Evolutionary conservation across 2,888 invertebrate genomes (phyloP).

Genomic region (Nomada ferruginata): DNA sequence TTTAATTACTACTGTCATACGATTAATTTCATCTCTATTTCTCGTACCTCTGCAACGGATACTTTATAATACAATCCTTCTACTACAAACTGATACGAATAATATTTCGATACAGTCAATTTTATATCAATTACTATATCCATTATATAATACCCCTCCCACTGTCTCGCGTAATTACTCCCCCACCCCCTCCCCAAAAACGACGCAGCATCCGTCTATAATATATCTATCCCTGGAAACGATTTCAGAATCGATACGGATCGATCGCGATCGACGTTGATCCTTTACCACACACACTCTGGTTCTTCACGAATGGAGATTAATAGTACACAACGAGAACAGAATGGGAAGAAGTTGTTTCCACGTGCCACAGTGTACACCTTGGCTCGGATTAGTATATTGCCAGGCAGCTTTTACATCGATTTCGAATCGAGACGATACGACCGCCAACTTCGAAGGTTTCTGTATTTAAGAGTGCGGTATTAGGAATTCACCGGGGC

Average conservation of each 20-base stretch:
- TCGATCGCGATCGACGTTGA: slow-evolving; percentile 34
- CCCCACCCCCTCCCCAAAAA: background rate
- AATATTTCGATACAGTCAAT: too few species aligned
- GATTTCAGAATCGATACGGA: slow-evolving; percentile 57
- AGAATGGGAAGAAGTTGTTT: background rate
- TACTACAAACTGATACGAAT: too few species aligned
- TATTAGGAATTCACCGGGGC: slow-evolving; percentile 3
- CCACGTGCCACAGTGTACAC: background rate
- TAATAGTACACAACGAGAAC: slow-evolving; percentile 4
- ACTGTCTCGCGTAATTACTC: too few species aligned
- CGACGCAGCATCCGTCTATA: slow-evolving; percentile 7
- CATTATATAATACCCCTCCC: too few species aligned
- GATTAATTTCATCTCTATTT: too few species aligned
- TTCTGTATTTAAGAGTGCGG: background rate
- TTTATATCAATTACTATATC: too few species aligned
- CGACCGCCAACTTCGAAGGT: background rate
- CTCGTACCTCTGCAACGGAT: too few species aligned
- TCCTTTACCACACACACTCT: background rate
- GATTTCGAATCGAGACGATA: slow-evolving; percentile 24
- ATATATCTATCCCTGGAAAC: slow-evolving; percentile 41
- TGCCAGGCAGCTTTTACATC: slow-evolving; percentile 6
- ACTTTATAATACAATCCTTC: too few species aligned
- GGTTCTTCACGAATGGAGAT: slow-evolving; percentile 29
- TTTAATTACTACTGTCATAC: too few species aligned
- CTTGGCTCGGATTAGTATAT: slow-evolving; percentile 12